Conservation (phyloP, 2,797 vertebrate genomes). For the Tachyglossus aculeatus region DNA sequence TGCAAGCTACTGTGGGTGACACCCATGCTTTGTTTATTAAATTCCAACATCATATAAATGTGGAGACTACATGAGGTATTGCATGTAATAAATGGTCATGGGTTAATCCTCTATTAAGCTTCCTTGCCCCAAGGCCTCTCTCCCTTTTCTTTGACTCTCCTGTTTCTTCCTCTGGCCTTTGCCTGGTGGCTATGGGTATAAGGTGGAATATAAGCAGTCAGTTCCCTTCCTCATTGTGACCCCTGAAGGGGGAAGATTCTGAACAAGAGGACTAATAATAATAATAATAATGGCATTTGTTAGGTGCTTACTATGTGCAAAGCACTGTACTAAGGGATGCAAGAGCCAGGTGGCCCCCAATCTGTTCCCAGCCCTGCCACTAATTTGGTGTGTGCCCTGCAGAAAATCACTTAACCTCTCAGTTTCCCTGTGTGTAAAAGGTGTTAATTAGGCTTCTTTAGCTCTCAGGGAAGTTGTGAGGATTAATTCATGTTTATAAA, state of each 20-base stretch:
- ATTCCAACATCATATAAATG: no score
- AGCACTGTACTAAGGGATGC: background rate
- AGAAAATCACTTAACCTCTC: background rate
- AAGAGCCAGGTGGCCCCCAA: background rate
- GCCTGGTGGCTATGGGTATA: no score
- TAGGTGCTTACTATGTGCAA: no score
- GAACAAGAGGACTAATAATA: background rate
- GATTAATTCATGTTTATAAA: constrained; percentile 14
- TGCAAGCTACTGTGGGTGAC: no score
- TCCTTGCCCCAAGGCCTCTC: no score
- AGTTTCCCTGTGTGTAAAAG: background rate
- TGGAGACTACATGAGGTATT: no score
- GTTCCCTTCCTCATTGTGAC: background rate
- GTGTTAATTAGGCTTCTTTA: background rate
- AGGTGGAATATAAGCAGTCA: background rate
- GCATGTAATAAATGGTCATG: no score
- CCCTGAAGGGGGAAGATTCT: background rate
- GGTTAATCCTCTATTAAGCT: no score
- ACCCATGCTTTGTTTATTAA: no score
- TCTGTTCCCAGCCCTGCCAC: background rate
- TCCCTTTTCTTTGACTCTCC: no score
- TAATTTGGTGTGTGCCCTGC: background rate
- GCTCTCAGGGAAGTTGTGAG: constrained; percentile 10
- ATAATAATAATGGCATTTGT: no score
- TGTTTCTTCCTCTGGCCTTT: no score